These are phyloP conservation scores for Poecilia picta DNA, from an alignment of 2,797 vertebrate genomes.

Conservation along the genomic window DNA sequence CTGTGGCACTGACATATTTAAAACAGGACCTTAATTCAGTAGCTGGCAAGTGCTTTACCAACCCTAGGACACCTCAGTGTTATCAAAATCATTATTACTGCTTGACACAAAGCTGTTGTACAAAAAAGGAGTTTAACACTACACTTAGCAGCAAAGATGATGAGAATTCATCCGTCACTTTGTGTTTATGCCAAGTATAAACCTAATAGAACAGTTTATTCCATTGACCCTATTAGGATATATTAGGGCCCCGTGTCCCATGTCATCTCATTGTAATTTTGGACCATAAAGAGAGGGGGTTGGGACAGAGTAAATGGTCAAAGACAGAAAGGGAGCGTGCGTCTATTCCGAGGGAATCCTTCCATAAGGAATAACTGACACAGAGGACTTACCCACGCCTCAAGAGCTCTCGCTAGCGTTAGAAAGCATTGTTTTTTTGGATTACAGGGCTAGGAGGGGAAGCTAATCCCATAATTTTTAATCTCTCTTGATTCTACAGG, in stretches of 20 bases:
- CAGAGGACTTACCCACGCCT: conserved; percentile 74
- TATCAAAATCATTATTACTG: conserved; percentile 72
- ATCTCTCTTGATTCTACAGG: conserved; percentile 79
- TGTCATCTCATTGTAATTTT: conserved; percentile 73
- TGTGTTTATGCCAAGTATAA: conserved; percentile 70
- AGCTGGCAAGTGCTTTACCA: conserved; percentile 69
- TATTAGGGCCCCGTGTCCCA: conserved; percentile 77
- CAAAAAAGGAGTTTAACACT: conserved; percentile 46
- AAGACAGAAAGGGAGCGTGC: conserved; percentile 65
- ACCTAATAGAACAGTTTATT: conserved; percentile 74
- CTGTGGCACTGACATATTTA: conserved; percentile 77
- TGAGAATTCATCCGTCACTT: conserved; percentile 52
- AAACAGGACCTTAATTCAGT: conserved; percentile 79
- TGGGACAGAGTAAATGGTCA: conserved; percentile 47
- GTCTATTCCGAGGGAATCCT: conserved; percentile 78
- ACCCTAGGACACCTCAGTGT: conserved; percentile 63
- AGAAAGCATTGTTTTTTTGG: conserved; percentile 82
- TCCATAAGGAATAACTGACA: conserved; percentile 82
- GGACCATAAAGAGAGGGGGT: conserved; percentile 66
- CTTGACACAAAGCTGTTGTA: conserved; percentile 61
- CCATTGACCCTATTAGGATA: conserved; percentile 78
- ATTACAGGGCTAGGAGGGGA: conserved; percentile 78
- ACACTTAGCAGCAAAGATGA: conserved; percentile 57
- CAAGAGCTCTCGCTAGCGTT: conserved; percentile 65
- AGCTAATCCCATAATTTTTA: conserved; percentile 81